A percentile compares a stretch with the other conserved stretches of the same genome.
Conservation (phyloP, 2,113 vertebrate species). For the Anguilla japonica region DNA sequence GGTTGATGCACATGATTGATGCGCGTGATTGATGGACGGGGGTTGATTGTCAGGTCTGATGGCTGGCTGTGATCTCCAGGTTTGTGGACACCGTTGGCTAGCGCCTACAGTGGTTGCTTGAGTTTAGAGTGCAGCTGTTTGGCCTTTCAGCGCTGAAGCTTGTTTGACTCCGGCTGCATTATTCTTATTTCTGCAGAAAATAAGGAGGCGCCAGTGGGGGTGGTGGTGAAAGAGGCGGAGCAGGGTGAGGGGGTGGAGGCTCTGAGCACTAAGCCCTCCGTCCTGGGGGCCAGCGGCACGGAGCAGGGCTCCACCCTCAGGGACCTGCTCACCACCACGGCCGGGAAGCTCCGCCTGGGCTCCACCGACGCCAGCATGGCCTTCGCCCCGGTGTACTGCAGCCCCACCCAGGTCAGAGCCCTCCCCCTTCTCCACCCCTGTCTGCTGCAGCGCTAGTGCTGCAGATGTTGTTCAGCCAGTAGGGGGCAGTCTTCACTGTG, state of each 20-base stretch:
- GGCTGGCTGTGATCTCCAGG: too few relatives aligned
- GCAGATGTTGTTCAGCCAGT: too few relatives aligned
- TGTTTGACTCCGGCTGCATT: too few relatives aligned
- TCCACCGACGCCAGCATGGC: constrained; percentile 95
- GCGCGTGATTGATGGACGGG: too few relatives aligned
- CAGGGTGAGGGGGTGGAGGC: constrained; percentile 72
- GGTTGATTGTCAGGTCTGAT: too few relatives aligned
- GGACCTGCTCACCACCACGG: constrained; percentile 94
- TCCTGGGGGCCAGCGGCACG: constrained; percentile 73
- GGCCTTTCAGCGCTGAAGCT: too few relatives aligned
- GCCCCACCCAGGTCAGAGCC: constrained; percentile 74
- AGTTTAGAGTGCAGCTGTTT: too few relatives aligned
- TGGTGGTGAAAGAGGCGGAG: constrained; percentile 81
- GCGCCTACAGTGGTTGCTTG: too few relatives aligned
- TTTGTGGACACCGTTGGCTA: too few relatives aligned
- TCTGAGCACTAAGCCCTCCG: constrained; percentile 76
- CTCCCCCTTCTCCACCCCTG: background rate
- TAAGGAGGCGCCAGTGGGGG: constrained; percentile 79
- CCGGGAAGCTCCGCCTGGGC: constrained; percentile 91
- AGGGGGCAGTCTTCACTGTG: too few relatives aligned
- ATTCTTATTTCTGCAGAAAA: constrained; percentile 79
- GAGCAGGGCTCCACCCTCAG: constrained; percentile 87
- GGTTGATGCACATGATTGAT: too few relatives aligned
- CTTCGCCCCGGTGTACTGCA: constrained; percentile 93
- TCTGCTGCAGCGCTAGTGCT: too few relatives aligned